Evolutionary conservation across 2,113 vertebrate species (phyloP).

Genomic region (Pavo muticus): DNA sequence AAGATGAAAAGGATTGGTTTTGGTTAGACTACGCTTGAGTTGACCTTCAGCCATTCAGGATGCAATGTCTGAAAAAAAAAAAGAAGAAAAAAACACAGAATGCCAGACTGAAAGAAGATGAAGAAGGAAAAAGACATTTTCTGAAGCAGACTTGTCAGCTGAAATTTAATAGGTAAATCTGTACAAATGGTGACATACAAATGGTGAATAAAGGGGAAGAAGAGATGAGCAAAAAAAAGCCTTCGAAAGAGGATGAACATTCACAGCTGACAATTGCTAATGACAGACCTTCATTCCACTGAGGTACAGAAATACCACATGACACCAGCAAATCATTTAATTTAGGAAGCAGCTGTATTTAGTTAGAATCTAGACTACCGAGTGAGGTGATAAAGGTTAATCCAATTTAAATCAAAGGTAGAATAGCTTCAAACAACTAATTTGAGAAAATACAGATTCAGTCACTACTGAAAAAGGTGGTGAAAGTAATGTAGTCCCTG

Average conservation of each 20-base stretch:
- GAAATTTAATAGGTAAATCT: background rate
- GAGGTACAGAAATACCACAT: background rate
- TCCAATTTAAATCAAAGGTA: background rate
- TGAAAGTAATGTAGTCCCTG: background rate
- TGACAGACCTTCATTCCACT: background rate
- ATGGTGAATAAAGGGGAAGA: accelerated
- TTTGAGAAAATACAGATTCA: background rate
- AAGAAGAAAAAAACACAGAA: background rate
- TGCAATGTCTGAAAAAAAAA: background rate
- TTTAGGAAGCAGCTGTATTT: background rate
- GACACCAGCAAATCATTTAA: background rate
- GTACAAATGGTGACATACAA: background rate
- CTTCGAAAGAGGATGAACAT: background rate
- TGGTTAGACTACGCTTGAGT: background rate
- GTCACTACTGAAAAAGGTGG: background rate
- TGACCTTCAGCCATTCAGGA: background rate
- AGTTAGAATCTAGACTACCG: background rate
- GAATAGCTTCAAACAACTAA: background rate
- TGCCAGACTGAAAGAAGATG: background rate
- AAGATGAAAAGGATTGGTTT: background rate
- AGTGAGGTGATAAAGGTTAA: background rate
- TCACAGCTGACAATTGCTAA: background rate
- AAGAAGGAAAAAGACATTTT: background rate
- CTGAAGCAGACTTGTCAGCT: background rate
- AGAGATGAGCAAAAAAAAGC: background rate